phyloP scores from a whole-genome alignment of 2,888 invertebrate genomes.

The Poecilus cupreus region DNA sequence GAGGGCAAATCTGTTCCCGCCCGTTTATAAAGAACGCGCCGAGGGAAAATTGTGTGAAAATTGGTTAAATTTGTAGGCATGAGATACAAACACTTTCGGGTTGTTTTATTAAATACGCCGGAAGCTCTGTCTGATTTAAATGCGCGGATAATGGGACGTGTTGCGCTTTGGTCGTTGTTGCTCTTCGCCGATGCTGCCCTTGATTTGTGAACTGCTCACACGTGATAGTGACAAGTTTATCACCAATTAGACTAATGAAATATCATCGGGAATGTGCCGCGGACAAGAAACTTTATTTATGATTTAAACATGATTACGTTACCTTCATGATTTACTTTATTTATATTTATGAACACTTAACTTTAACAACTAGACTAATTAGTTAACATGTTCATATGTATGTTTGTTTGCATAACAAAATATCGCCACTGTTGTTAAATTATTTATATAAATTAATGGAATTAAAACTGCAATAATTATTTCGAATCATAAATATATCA shows the following conservation, averaged over 20 bases:
- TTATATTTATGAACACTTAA: background rate
- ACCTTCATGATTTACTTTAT: background rate
- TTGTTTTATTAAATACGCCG: constrained; percentile 56
- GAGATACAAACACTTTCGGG: constrained; percentile 55
- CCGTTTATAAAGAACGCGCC: constrained; percentile 44
- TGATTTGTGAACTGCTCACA: background rate
- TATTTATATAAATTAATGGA: background rate
- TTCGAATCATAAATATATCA: no score
- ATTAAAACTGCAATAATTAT: no score
- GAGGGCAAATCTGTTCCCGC: constrained; percentile 39
- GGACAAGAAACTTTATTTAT: background rate
- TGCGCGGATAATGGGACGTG: constrained; percentile 48
- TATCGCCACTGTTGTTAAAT: background rate
- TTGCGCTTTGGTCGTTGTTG: constrained; percentile 26
- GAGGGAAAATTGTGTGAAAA: constrained; percentile 59
- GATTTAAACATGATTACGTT: background rate
- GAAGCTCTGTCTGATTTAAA: constrained; percentile 37
- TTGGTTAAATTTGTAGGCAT: constrained; percentile 59
- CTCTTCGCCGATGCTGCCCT: background rate
- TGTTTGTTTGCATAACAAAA: background rate
- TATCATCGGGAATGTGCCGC: background rate
- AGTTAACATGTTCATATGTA: background rate
- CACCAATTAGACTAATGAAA: background rate
- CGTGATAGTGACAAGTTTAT: background rate
- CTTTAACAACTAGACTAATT: background rate